Conservation (phyloP, 2,888 invertebrate genomes). For the Leucophenga montana region DNA sequence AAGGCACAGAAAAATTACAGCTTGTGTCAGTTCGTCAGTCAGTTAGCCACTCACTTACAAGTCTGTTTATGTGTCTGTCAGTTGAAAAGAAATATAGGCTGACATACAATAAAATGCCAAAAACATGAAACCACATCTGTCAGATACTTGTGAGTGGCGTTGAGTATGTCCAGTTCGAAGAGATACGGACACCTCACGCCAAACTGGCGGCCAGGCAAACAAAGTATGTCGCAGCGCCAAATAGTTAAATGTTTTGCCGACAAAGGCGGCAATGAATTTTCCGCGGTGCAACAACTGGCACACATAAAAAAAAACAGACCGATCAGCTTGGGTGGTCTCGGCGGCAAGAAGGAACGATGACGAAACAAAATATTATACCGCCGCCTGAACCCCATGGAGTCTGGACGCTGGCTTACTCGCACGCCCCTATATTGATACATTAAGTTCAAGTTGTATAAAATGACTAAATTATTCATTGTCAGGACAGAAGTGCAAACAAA, state of each 20-base stretch:
- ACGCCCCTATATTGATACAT: conserved; percentile 44
- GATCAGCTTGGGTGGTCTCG: conserved; percentile 18
- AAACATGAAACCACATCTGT: conserved; percentile 19
- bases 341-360: background rate
- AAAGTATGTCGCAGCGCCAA: background rate
- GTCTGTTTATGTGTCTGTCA: conserved; percentile 18
- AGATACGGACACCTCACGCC: background rate
- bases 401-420: conserved; percentile 54
- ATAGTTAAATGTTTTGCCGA: conserved; percentile 8
- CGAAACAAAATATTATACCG: conserved; percentile 6
- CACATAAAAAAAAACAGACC: background rate
- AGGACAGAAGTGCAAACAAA: conserved; percentile 49
- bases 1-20: conserved; percentile 44
- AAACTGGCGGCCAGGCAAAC: too few relatives aligned
- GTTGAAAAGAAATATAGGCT: conserved; percentile 7
- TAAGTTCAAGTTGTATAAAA: conserved; percentile 53
- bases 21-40: conserved; percentile 43
- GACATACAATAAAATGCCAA: conserved; percentile 19
- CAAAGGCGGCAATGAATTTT: conserved; percentile 4
- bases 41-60: conserved; percentile 19
- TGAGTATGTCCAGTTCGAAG: background rate
- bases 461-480: conserved; percentile 66
- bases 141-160: background rate
- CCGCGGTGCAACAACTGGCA: background rate
- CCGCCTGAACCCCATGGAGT: conserved; percentile 22